phyloP scores from a whole-genome alignment of 2,113 vertebrate species.

The Garra rufa region DNA sequence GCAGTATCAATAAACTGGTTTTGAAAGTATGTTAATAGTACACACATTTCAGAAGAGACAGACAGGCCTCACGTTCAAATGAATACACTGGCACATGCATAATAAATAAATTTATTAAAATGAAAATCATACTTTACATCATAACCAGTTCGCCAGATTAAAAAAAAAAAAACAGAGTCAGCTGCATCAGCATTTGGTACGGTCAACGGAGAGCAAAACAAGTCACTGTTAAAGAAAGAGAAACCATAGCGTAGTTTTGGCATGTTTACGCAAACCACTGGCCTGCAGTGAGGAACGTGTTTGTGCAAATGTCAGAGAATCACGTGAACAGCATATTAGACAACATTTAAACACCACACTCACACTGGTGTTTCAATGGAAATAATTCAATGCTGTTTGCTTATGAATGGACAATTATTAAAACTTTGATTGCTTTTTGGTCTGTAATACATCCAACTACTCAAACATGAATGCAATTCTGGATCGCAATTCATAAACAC shows the following conservation, averaged over 20 bases:
- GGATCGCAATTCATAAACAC: background rate
- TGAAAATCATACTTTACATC: background rate
- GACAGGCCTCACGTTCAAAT: background rate
- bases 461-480: background rate
- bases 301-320: constrained; percentile 24
- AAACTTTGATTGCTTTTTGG: constrained; percentile 35
- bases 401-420: too few species aligned
- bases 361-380: background rate
- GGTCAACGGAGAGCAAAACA: background rate
- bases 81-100: background rate
- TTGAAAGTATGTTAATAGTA: background rate
- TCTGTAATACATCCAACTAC: background rate
- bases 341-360: background rate
- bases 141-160: background rate
- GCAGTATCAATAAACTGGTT: background rate
- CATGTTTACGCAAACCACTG: constrained; percentile 58
- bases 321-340: background rate
- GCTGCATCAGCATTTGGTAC: background rate
- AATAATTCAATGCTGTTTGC: background rate
- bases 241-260: constrained; percentile 27
- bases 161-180: constrained; percentile 2
- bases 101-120: constrained; percentile 42
- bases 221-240: background rate
- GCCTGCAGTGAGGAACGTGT: constrained; percentile 65
- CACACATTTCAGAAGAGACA: background rate